Base-by-base conservation (phyloP, 2,797 vertebrate genomes). In the Coregonus suidteri region DNA sequence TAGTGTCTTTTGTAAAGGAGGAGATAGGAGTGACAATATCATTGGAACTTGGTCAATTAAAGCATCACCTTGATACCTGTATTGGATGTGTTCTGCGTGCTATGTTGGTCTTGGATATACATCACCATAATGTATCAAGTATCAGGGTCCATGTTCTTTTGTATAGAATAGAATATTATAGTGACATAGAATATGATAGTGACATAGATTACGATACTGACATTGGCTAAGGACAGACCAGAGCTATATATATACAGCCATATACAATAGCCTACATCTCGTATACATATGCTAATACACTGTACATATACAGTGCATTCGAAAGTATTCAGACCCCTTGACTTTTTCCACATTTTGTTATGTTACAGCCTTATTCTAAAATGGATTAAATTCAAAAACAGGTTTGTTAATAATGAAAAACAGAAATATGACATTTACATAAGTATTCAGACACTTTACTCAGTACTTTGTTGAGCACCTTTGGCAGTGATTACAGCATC, bases 1-100 rank as follows among this genome's bases (percentile, higher is more conserved):
- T 85, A 88, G 86, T 91, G 91, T 94, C 81, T 94, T 95, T 95
- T 95, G 91, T 94, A 94, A 94, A 92, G 83, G 85, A 91, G 83
- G 89, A 47, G 41, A 47, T 89, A 88, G 13, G 13, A 68, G 89
- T 91, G 91, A 92, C 88, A 88, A 87, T 90, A 88, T 90, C 86
- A 91, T 90, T 93, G 91, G 91, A 93, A 92, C 89, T 91, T 93
- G 87, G 90, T 94, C 90, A 91, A 93, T 91, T 94, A 93, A 94
- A 93, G 91, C 7, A 84, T 90, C 88, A 91, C 86, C 91, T 90
- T 88, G 87, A 85, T 90, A 91, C 89, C 87, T 77, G 69, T 82
- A 81, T 79, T 75, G 75, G 71, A 74, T 66, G 74, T 69, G 20
- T 35, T 72, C 75, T 4, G 30, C 11, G n/a, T 34, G 5, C n/a